Base-by-base conservation (phyloP, 1,140 invertebrate genomes). In the Oscheius sp. region DNA sequence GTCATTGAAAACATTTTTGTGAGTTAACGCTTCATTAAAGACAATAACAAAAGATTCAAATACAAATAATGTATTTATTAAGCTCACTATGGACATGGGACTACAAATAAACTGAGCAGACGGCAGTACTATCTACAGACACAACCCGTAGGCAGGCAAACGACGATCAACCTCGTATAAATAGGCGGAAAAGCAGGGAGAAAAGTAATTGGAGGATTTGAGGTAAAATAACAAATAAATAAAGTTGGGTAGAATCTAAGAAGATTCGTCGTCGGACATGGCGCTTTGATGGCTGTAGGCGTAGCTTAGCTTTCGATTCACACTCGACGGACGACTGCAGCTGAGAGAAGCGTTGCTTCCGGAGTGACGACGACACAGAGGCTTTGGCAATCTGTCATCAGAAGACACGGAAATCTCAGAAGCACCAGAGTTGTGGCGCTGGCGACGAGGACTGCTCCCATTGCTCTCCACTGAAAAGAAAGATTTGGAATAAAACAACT, bases 281-380 rank as follows among this genome's bases (percentile, higher is more conserved):
- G 66, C 46, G 38, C 38, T 68, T n/a, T 68, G 23, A 28, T 70
- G 68, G 7, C 29, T 35, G 45, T 35, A 70, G 7, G 38, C 58
- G 32, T 70, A 70, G 4, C 49, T 59, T 3, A 70, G 68, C 58
- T 70, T 70, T n/a, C 68, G 55, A 35, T 70, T 70, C 2, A 63
- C 68, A 4, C 49, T 59, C 20, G 68, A 59, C 13, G 68, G 68
- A 2, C 68, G 68, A 32, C 58, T 62, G 49, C 38, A 4, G 26
- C 18, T 45, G 35, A 70, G 49, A 7, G 7, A 70, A 29, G 68
- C 63, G 32, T 45, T 55, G 15, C 55, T 62, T 7, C 58, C 32
- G 18, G 15, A 46, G 59, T 75, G 73, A n/a, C 73, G 49, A 29
- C 73, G 73, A 31, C 73, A 75, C 32, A 75, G 63, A 7, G 73